phyloP scores from a whole-genome alignment of 2,797 vertebrate genomes.

The Melanogrammus aeglefinus region DNA sequence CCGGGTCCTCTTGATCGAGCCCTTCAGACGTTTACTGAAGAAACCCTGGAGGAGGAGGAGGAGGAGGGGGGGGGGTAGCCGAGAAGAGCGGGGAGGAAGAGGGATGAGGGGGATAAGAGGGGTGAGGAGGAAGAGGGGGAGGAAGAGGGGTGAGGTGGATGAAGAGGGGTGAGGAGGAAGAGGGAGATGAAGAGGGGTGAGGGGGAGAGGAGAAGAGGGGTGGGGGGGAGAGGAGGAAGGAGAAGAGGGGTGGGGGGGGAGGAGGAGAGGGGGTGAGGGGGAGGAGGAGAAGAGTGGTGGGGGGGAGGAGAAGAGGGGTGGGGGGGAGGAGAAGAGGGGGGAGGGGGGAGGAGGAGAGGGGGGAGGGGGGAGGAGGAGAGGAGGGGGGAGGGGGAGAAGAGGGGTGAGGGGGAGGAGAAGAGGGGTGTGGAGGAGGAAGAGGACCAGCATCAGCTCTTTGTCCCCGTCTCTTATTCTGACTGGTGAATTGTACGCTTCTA shows the following conservation, averaged over 20 bases:
- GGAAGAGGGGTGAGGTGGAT: not conserved
- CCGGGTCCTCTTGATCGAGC: conserved; percentile 96
- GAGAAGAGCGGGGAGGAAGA: not conserved
- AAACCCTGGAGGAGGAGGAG: conserved; percentile 78
- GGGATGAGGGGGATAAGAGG: not conserved
- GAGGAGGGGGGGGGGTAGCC: no score
- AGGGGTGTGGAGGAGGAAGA: not conserved
- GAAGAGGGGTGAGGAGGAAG: not conserved
- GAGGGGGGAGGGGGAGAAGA: conserved; percentile 2
- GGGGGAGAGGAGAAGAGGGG: not conserved
- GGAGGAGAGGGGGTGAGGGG: no score
- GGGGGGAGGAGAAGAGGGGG: not conserved
- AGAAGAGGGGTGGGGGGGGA: not conserved
- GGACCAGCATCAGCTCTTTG: not conserved
- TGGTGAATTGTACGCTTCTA: not conserved
- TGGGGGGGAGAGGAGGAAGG: not conserved
- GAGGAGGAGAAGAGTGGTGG: not conserved
- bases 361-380: not conserved
- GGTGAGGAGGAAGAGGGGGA: no score
- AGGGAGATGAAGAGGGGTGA: no score
- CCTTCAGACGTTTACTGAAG: conserved; percentile 95
- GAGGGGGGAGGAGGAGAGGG: not conserved
- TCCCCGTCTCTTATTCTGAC: not conserved
- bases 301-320: not conserved
- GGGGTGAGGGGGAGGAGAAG: not conserved